phyloP scores from a whole-genome alignment of 2,113 vertebrate species.

The Scomber colias region DNA sequence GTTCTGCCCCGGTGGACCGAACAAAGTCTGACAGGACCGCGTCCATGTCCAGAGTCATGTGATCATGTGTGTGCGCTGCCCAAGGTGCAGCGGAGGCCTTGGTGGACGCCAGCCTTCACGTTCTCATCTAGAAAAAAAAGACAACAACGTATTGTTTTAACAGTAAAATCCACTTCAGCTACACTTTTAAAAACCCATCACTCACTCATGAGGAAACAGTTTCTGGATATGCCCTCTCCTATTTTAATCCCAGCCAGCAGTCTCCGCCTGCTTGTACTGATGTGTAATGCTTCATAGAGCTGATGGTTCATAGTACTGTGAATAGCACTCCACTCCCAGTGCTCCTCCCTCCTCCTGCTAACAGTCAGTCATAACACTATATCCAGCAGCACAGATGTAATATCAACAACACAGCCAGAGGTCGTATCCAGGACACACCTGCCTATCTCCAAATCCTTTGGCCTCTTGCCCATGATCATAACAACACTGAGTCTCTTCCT shows the following conservation, averaged over 20 bases:
- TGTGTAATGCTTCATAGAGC: constrained; percentile 47
- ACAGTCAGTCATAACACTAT: constrained; percentile 60
- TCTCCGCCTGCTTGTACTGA: constrained; percentile 32
- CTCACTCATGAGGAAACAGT: constrained; percentile 25
- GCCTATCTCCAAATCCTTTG: constrained; percentile 55
- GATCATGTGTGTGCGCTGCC: constrained; percentile 94
- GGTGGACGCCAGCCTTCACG: constrained; percentile 89
- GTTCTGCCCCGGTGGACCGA: constrained; percentile 99
- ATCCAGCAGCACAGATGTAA: constrained; percentile 55
- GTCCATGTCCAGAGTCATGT: constrained; percentile 99
- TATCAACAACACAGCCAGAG: constrained; percentile 63
- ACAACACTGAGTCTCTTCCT: constrained; percentile 55
- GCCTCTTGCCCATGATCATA: constrained; percentile 48
- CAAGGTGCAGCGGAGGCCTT: constrained; percentile 90
- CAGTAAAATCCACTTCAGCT: constrained; percentile 4
- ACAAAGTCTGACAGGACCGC: constrained; percentile 99
- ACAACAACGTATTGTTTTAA: background rate
- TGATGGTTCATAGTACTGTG: constrained; percentile 38
- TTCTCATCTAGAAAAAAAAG: constrained; percentile 88
- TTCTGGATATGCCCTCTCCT: background rate
- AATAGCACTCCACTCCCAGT: constrained; percentile 53
- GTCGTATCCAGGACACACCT: constrained; percentile 64
- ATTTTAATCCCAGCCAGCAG: constrained; percentile 30
- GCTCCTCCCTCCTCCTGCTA: constrained; percentile 59
- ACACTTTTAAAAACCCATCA: constrained; percentile 36